Evolutionary conservation across 2,113 vertebrate species (phyloP).

Genomic region (Saimiri boliviensis): DNA sequence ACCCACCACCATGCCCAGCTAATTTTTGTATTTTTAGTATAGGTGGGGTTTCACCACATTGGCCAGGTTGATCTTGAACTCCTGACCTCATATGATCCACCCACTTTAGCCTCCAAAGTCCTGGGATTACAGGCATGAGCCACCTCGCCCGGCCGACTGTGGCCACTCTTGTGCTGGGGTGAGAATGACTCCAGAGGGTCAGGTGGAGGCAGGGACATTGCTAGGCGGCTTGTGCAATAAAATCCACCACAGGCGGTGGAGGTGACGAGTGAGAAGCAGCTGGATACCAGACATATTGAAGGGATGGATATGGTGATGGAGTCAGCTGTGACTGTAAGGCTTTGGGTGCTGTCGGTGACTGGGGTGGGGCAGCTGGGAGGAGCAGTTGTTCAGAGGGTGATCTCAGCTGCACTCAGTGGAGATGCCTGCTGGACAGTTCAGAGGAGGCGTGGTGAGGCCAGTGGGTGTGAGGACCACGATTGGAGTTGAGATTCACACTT

Average conservation of each 20-base stretch:
- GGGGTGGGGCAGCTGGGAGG: background rate
- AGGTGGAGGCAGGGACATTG: background rate
- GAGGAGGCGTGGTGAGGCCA: background rate
- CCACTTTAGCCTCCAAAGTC: too few species aligned
- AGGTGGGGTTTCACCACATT: too few species aligned
- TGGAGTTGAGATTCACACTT: background rate
- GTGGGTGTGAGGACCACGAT: background rate
- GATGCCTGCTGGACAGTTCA: background rate
- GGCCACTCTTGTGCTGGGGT: background rate
- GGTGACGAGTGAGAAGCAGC: rapidly evolving
- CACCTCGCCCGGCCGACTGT: too few species aligned
- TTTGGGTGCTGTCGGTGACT: background rate
- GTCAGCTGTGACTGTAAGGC: rapidly evolving
- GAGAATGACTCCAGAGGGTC: background rate
- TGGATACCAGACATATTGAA: background rate
- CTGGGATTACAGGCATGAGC: too few species aligned
- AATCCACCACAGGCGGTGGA: rapidly evolving
- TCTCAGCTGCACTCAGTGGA: background rate
- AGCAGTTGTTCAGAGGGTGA: background rate
- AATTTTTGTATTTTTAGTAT: too few species aligned
- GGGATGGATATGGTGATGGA: too few species aligned
- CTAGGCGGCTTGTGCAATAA: background rate
- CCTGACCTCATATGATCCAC: too few species aligned
- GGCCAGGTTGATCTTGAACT: too few species aligned
- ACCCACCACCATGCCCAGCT: too few species aligned